Percentiles rank a stretch among this genome's conserved stretches.
phyloP scores from a whole-genome alignment of 2,113 vertebrate species.

The Atrichornis clamosus region DNA sequence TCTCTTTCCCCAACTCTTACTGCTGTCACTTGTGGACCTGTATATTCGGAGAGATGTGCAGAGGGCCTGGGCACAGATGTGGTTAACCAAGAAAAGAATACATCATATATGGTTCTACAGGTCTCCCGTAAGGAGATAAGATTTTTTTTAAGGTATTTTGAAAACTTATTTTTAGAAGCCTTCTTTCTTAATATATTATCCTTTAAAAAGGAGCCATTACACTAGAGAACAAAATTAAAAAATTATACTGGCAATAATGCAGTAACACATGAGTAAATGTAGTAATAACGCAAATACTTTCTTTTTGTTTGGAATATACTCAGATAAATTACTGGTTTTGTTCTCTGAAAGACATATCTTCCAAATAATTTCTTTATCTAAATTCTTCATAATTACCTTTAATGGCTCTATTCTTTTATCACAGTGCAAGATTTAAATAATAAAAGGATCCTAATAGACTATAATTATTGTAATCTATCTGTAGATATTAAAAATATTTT shows the following conservation, averaged over 20 bases:
- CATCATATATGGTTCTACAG: rapidly evolving
- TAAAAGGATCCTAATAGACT: constrained; percentile 18
- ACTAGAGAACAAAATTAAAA: not conserved
- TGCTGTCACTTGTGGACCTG: not conserved
- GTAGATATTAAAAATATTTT: constrained; percentile 24
- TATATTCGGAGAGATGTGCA: not conserved
- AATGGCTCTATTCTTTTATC: constrained; percentile 41
- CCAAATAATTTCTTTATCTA: constrained; percentile 24
- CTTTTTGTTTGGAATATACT: not conserved
- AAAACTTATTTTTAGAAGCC: not conserved
- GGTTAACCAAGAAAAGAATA: not conserved
- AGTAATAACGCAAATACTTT: not conserved
- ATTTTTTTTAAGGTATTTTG: not conserved
- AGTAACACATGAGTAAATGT: not conserved
- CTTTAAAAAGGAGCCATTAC: not conserved
- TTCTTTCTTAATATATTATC: not conserved
- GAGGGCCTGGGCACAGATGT: not conserved
- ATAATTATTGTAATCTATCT: constrained; percentile 46
- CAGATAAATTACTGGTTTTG: not conserved
- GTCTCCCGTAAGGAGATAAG: not conserved
- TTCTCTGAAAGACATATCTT: not conserved
- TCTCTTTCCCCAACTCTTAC: not conserved
- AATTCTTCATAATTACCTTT: constrained; percentile 49
- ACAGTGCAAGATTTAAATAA: constrained; percentile 35
- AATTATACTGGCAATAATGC: not conserved